Conservation (phyloP, 1,140 invertebrate genomes). For the Leguminivora glycinivorella region DNA sequence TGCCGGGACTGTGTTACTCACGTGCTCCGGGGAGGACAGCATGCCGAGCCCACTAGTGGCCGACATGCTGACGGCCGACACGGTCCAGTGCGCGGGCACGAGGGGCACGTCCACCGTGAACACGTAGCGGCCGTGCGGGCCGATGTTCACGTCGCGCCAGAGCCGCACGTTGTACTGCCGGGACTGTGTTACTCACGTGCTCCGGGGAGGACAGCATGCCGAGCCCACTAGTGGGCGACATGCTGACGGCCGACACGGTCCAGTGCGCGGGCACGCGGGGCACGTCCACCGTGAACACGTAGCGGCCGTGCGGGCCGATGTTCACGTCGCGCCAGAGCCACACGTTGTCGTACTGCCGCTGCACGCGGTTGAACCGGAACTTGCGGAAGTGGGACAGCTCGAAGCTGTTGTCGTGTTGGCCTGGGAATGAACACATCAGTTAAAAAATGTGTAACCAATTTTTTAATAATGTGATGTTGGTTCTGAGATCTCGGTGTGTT, state of each 20-base stretch:
- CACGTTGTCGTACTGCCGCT: slow-evolving; percentile 94
- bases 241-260: slow-evolving; percentile 95
- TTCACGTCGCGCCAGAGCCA: slow-evolving; percentile 97
- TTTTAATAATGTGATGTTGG: too few species aligned
- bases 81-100: slow-evolving; percentile 94
- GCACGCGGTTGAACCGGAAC: slow-evolving; percentile 90
- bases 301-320: slow-evolving; percentile 93
- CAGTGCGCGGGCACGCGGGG: slow-evolving; percentile 92
- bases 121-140: slow-evolving; percentile 91
- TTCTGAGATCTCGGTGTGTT: too few species aligned
- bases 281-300: slow-evolving; percentile 92
- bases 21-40: slow-evolving; percentile 86
- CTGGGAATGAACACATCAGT: slow-evolving; percentile 46
- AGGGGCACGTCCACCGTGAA: too few species aligned
- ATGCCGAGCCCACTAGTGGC: slow-evolving; percentile 92
- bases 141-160: slow-evolving; percentile 96
- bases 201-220: slow-evolving; percentile 90
- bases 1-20: slow-evolving; percentile 59
- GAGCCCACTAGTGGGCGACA: slow-evolving; percentile 91
- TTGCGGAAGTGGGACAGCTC: slow-evolving; percentile 87
- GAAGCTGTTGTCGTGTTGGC: slow-evolving; percentile 80
- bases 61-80: slow-evolving; percentile 95
- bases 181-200: slow-evolving; percentile 80
- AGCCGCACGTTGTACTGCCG: slow-evolving; percentile 71
- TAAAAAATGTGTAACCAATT: background rate